A percentile compares a stretch with the other conserved stretches of the same genome.
These are phyloP conservation scores for Ormyrus thymus DNA, from an alignment of 2,888 invertebrate species.

Conservation along the genomic window DNA sequence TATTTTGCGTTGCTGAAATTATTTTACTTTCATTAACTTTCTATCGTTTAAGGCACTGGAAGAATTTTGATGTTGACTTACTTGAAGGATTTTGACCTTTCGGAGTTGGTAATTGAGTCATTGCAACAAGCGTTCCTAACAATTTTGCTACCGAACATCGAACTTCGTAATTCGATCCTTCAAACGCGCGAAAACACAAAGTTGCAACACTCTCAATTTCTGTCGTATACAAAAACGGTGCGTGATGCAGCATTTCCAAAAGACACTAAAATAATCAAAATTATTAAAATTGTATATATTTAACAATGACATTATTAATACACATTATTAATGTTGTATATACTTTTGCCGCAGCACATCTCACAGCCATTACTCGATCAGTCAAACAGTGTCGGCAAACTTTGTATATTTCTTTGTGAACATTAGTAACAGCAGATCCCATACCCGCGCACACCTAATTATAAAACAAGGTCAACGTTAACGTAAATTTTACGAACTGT, in stretches of 20 bases:
- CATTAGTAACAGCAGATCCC: constrained; percentile 92
- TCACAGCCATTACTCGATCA: constrained; percentile 93
- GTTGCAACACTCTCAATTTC: constrained; percentile 95
- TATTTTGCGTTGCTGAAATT: constrained; percentile 78
- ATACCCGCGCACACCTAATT: constrained; percentile 90
- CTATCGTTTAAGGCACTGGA: background rate
- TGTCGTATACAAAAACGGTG: constrained; percentile 88
- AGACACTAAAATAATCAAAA: constrained; percentile 80
- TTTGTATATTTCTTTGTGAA: constrained; percentile 93
- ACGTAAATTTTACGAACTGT: constrained; percentile 13
- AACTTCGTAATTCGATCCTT: constrained; percentile 94
- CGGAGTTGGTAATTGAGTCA: constrained; percentile 83
- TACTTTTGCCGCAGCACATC: constrained; percentile 92
- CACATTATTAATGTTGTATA: constrained; percentile 41
- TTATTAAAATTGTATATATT: background rate
- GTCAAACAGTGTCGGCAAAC: constrained; percentile 91
- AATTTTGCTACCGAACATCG: constrained; percentile 94
- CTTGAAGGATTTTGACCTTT: constrained; percentile 77
- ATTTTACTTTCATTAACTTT: constrained; percentile 15
- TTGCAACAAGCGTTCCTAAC: constrained; percentile 90
- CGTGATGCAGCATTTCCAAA: constrained; percentile 90
- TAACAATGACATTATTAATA: background rate
- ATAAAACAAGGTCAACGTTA: constrained; percentile 39
- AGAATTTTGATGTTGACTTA: constrained; percentile 59
- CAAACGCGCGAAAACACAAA: constrained; percentile 92